These are phyloP conservation scores for Cosmia pyralina DNA, from an alignment of 2,888 invertebrate species.

Conservation along the genomic window DNA sequence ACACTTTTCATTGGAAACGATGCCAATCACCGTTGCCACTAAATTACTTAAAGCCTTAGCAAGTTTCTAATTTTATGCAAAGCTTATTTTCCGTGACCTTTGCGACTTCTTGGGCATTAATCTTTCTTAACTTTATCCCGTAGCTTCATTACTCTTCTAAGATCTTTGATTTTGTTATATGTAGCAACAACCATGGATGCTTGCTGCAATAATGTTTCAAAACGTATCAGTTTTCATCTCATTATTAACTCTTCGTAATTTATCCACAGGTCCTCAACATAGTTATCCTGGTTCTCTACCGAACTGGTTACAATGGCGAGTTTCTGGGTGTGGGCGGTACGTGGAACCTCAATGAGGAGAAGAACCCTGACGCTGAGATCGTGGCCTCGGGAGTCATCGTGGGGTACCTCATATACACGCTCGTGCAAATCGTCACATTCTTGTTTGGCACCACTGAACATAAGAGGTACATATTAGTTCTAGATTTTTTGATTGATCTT, in stretches of 20 bases:
- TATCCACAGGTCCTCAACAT: constrained; percentile 93
- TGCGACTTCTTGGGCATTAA: not conserved
- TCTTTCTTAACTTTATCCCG: not conserved
- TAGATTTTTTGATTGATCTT: not conserved
- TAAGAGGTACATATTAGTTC: constrained; percentile 90
- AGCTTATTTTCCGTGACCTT: not conserved
- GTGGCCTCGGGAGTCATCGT: constrained; percentile 96
- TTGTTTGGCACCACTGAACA: constrained; percentile 94
- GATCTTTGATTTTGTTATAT: not conserved
- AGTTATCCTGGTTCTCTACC: constrained; percentile 94
- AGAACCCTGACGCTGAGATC: constrained; percentile 96
- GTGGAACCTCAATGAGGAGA: constrained; percentile 97
- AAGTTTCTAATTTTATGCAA: not conserved
- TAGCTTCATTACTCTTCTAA: not conserved
- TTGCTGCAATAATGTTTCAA: not conserved
- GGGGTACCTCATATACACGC: constrained; percentile 96
- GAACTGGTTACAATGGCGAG: constrained; percentile 95
- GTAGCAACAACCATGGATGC: no score
- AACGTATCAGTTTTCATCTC: not conserved
- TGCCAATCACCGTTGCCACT: no score
- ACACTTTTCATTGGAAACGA: not conserved
- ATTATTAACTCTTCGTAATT: not conserved
- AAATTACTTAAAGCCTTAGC: not conserved
- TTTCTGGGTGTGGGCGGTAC: constrained; percentile 97
- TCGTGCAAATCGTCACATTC: constrained; percentile 93